Evolutionary conservation across 1,140 invertebrate genomes (phyloP).

Genomic region (Dufourea novaeangliae): DNA sequence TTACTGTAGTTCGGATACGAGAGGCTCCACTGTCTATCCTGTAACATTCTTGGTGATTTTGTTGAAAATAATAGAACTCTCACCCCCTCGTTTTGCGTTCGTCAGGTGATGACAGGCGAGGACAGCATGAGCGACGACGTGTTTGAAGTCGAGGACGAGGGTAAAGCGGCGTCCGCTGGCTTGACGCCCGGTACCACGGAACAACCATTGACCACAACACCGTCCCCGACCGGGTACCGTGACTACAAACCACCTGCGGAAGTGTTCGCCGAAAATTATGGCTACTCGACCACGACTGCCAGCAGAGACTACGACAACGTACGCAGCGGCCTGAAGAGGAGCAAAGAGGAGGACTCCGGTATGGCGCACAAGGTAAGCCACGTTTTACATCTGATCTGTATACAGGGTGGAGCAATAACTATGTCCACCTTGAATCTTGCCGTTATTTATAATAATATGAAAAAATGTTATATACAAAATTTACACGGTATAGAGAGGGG

Average conservation of each 20-base stretch:
- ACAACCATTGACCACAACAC: slow-evolving; percentile 77
- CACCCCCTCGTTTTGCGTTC: background rate
- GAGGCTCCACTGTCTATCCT: no score
- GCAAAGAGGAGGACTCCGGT: slow-evolving; percentile 81
- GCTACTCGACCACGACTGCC: slow-evolving; percentile 58
- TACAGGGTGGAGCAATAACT: no score
- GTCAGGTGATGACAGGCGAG: slow-evolving; percentile 77
- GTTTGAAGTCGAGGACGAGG: slow-evolving; percentile 85
- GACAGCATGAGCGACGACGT: slow-evolving; percentile 91
- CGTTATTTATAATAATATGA: no score
- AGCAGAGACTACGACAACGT: slow-evolving; percentile 51
- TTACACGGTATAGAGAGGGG: no score
- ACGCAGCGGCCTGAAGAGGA: slow-evolving; percentile 54
- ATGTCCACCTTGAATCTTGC: no score
- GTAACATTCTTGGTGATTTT: no score
- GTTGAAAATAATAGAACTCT: no score
- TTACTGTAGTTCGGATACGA: no score
- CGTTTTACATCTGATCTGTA: no score
- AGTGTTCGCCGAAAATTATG: slow-evolving; percentile 79
- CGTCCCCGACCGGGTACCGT: slow-evolving; percentile 89
- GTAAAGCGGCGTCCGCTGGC: slow-evolving; percentile 43
- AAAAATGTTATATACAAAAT: no score
- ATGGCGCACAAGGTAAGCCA: slow-evolving; percentile 84
- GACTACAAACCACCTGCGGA: slow-evolving; percentile 89
- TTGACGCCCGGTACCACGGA: slow-evolving; percentile 50